Conservation (phyloP, 2,113 vertebrate genomes). For the Syrrhaptes paradoxus region DNA sequence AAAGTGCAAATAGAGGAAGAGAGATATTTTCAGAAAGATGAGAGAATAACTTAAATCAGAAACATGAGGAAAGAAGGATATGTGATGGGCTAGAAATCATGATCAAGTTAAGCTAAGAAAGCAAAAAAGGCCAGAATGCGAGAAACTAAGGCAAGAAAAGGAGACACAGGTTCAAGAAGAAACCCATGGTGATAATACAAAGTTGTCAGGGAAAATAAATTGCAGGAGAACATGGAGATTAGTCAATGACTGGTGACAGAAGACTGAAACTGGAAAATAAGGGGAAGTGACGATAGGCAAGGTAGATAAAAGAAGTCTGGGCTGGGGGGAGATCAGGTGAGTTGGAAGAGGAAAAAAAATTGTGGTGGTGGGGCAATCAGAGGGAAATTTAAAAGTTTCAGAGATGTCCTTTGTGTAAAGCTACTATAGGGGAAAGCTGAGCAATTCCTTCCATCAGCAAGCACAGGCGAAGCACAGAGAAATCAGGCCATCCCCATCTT, state of each 20-base stretch:
- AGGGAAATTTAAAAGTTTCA: neutral
- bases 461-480: accelerated
- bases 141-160: neutral
- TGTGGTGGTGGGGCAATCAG: neutral
- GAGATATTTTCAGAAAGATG: neutral
- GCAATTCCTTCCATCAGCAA: neutral
- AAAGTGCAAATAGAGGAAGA: neutral
- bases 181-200: neutral
- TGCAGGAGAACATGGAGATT: neutral
- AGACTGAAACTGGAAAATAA: neutral
- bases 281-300: neutral
- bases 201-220: neutral
- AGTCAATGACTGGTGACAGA: neutral
- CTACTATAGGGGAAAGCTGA: neutral
- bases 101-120: neutral
- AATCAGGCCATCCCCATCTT: neutral
- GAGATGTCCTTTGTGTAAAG: neutral
- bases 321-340: neutral
- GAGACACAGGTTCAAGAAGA: neutral
- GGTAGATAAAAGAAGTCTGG: neutral
- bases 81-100: neutral
- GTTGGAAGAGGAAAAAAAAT: neutral
- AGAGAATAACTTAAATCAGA: neutral
- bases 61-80: neutral
- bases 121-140: neutral